These are phyloP conservation scores for Progne subis DNA, from an alignment of 2,113 vertebrate genomes.

Conservation along the genomic window DNA sequence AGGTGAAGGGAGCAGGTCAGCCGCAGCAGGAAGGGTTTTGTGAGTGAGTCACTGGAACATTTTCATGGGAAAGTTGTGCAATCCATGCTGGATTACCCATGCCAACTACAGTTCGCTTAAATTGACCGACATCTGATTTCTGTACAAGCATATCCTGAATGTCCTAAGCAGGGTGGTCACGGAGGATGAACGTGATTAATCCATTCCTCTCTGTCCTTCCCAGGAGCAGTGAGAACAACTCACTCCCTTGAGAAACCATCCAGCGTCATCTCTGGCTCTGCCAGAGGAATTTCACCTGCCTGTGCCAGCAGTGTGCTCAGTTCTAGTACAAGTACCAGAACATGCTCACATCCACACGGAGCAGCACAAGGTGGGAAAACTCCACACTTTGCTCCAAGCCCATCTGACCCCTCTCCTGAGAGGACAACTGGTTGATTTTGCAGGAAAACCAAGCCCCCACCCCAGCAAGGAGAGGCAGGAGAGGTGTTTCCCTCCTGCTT, in stretches of 20 bases:
- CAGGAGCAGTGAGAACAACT: neutral
- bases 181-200: neutral
- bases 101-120: neutral
- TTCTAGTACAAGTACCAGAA: neutral
- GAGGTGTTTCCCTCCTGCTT: neutral
- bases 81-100: neutral
- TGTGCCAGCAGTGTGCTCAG: neutral
- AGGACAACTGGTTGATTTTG: neutral
- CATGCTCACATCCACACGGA: accelerated
- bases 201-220: neutral
- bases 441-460: neutral
- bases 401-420: neutral
- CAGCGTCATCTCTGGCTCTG: neutral
- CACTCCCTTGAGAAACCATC: neutral
- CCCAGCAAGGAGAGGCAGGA: neutral
- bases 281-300: constrained; percentile 38
- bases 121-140: neutral
- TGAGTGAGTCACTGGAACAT: neutral
- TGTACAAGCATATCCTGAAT: neutral
- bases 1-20: neutral
- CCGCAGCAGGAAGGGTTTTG: neutral
- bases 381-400: neutral
- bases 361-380: neutral
- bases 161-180: neutral
- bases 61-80: neutral